A percentile compares a stretch with the other conserved stretches of the same genome.
Conservation (phyloP, 92 coral and sea anemone genomes). For the Desmophyllum pertusum region DNA sequence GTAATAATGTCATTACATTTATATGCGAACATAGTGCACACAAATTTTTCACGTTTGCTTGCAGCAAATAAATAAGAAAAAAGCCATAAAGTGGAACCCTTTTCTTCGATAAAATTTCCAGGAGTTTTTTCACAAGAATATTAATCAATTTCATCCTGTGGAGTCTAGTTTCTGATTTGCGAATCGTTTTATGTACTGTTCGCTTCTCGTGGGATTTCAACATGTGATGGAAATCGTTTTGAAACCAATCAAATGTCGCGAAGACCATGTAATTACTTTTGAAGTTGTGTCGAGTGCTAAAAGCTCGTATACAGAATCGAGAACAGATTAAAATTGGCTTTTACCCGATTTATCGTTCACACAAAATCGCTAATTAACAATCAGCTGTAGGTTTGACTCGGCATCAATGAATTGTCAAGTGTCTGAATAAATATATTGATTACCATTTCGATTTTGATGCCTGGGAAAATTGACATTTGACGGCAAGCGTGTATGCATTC, state of each 20-base stretch:
- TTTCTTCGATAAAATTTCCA: background rate
- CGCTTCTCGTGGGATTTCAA: background rate
- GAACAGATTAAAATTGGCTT: background rate
- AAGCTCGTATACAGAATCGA: background rate
- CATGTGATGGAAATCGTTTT: background rate
- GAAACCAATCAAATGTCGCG: background rate
- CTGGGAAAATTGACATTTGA: constrained; percentile 27
- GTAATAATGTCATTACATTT: background rate
- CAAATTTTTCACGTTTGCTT: background rate
- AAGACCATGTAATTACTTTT: background rate
- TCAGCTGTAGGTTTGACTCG: background rate
- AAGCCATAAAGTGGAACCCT: background rate
- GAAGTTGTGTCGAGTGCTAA: background rate
- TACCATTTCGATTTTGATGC: constrained; percentile 18
- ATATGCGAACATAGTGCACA: background rate
- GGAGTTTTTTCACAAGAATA: background rate
- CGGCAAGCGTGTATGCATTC: background rate
- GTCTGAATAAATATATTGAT: constrained; percentile 3
- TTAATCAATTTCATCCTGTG: background rate
- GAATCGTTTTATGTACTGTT: too few relatives aligned
- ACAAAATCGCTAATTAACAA: constrained; percentile 1
- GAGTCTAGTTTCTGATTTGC: background rate
- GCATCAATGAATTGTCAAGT: background rate
- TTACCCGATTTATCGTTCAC: background rate
- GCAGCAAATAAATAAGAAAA: background rate